A percentile compares a stretch with the other conserved stretches of the same genome.
Evolutionary conservation across 2,113 vertebrate genomes (phyloP).

Genomic region (Salvelinus fontinalis): DNA sequence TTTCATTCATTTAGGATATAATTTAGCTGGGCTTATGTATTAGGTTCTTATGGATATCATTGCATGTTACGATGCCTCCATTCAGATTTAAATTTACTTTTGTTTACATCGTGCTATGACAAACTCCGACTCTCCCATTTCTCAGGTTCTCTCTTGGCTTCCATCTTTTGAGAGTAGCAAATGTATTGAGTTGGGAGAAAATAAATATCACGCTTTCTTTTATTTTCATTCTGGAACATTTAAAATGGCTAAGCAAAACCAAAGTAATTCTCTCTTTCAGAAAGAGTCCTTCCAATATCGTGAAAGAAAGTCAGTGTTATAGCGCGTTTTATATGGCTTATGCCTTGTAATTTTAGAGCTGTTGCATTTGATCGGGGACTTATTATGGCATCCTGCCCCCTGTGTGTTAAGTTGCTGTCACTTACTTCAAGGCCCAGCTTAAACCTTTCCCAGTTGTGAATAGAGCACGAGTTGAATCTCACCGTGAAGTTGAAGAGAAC

Average conservation of each 20-base stretch:
- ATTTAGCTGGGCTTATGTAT: not conserved
- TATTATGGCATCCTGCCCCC: too few species aligned
- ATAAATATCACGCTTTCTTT: too few species aligned
- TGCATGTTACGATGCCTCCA: not conserved
- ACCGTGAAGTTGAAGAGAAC: not conserved
- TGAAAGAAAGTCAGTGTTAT: not conserved
- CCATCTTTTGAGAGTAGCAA: constrained; percentile 16
- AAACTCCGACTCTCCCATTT: constrained; percentile 3
- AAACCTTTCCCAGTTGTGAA: not conserved
- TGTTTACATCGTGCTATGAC: constrained; percentile 36
- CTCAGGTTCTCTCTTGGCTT: constrained; percentile 33
- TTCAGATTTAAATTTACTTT: constrained; percentile 33
- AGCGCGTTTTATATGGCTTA: not conserved
- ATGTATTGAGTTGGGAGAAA: not conserved
- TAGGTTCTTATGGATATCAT: constrained; percentile 29
- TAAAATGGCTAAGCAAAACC: not conserved
- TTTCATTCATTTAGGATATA: not conserved
- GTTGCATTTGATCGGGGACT: too few species aligned
- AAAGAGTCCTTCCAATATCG: not conserved
- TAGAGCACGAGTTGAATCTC: not conserved
- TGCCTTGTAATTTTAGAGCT: not conserved
- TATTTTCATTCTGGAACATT: not conserved
- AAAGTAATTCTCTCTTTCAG: not conserved
- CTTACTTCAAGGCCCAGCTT: not conserved
- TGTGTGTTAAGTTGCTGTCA: too few species aligned